Evolutionary conservation across 2,797 vertebrate genomes (phyloP).

Genomic region (Graptemys geographica): DNA sequence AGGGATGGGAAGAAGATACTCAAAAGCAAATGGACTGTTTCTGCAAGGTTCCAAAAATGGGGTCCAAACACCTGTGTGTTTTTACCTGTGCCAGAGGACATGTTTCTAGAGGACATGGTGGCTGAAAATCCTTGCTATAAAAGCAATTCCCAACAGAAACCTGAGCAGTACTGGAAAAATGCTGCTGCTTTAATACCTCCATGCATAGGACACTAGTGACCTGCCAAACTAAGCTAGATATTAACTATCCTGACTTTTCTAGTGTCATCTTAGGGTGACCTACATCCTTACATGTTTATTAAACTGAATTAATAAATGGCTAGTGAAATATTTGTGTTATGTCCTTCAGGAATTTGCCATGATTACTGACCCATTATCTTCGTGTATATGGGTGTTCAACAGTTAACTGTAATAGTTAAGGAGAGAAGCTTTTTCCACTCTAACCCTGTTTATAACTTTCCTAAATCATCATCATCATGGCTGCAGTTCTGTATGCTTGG

Average conservation of each 20-base stretch:
- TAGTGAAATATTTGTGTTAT: background rate
- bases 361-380: background rate
- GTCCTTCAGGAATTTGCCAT: background rate
- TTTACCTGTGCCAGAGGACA: background rate
- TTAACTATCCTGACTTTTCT: background rate
- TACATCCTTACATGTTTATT: background rate
- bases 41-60: background rate
- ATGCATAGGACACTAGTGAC: background rate
- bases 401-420: background rate
- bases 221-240: background rate
- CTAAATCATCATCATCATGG: background rate
- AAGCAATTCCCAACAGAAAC: conserved; percentile 22
- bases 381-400: background rate
- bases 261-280: background rate
- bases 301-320: background rate
- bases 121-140: background rate
- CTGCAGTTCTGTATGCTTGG: background rate
- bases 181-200: background rate
- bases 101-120: conserved; percentile 35
- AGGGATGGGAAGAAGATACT: background rate
- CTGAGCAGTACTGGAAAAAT: conserved; percentile 44
- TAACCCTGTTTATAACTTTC: background rate
- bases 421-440: background rate
- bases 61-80: background rate
- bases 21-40: background rate